Evolutionary conservation across 2,113 vertebrate genomes (phyloP).

Genomic region (Phrynocephalus versicolor): DNA sequence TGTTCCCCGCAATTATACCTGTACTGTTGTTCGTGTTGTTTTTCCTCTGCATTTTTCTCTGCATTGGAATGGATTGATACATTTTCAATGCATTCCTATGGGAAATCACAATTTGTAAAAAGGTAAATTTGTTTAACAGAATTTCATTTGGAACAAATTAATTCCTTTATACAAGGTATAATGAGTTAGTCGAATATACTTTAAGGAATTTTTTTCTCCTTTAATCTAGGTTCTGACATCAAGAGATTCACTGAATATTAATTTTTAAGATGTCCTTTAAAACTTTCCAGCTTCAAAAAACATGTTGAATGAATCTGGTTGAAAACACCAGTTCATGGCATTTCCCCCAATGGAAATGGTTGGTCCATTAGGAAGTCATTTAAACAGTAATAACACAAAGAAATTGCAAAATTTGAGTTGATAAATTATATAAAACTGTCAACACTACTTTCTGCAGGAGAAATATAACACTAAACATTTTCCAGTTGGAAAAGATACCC

Average conservation of each 20-base stretch:
- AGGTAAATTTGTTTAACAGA: no score
- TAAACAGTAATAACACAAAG: constrained; percentile 62
- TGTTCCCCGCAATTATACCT: no score
- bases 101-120: no score
- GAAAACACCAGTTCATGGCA: constrained; percentile 53
- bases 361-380: constrained; percentile 66
- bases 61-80: no score
- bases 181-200: no score
- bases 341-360: constrained; percentile 41
- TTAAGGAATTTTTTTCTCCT: constrained; percentile 7
- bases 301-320: no score
- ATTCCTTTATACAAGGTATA: no score
- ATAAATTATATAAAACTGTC: constrained; percentile 47
- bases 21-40: no score
- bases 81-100: no score
- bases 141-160: no score
- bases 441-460: constrained; percentile 51
- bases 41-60: no score
- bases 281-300: constrained; percentile 68
- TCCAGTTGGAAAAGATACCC: constrained; percentile 30
- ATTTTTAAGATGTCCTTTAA: constrained; percentile 53
- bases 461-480: constrained; percentile 50
- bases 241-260: constrained; percentile 54
- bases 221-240: constrained; percentile 43
- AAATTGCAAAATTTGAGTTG: constrained; percentile 60